Evolutionary conservation across 2,888 invertebrate species (phyloP).

Genomic region (Melipona beecheii): DNA sequence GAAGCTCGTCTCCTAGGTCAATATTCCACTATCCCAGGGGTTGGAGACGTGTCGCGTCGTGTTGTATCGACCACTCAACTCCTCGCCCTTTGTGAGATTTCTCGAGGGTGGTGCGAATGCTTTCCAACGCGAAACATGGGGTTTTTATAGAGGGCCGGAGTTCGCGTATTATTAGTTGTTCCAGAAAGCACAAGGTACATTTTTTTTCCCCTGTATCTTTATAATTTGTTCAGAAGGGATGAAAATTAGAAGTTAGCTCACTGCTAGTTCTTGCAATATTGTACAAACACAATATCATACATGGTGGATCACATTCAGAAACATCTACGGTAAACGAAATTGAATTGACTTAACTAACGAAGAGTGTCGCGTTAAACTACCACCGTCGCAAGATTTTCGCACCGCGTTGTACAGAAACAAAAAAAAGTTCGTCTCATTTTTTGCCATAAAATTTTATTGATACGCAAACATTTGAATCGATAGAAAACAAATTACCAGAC

Average conservation of each 20-base stretch:
- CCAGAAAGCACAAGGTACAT: neutral
- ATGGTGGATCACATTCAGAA: no score
- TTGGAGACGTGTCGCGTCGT: slow-evolving; percentile 15
- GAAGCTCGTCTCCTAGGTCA: slow-evolving; percentile 28
- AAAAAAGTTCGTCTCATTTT: no score
- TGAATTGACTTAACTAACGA: no score
- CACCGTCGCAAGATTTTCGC: no score
- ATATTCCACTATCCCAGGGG: slow-evolving; percentile 20
- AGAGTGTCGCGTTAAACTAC: no score
- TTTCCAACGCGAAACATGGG: neutral
- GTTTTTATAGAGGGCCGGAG: neutral
- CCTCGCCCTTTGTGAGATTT: neutral
- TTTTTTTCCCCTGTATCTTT: neutral
- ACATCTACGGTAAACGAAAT: no score
- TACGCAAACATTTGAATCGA: no score
- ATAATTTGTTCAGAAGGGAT: neutral
- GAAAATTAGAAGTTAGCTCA: neutral
- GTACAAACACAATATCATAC: no score
- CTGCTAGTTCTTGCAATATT: no score
- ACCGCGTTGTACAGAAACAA: no score
- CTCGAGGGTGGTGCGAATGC: neutral
- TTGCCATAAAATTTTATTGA: no score
- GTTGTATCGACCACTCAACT: neutral
- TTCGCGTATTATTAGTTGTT: neutral
- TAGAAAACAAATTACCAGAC: no score